Percentiles rank a stretch among this genome's conserved stretches.
phyloP scores from a whole-genome alignment of 2,797 vertebrate genomes.

The Neoniphon sammara region DNA sequence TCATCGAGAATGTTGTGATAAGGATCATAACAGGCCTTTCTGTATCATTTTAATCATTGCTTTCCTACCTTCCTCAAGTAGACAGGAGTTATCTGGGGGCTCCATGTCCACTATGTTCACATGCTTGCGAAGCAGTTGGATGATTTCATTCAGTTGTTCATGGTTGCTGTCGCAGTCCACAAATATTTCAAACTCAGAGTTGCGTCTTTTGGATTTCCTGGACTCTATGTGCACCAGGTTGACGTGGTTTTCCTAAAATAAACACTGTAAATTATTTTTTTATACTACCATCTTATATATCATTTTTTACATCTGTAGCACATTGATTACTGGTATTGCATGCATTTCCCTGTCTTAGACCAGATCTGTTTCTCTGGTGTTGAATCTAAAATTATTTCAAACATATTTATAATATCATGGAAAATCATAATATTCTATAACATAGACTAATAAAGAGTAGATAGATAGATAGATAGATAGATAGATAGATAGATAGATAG shows the following conservation, averaged over 20 bases:
- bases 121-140: conserved; percentile 91
- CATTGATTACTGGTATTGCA: not conserved
- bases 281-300: too few species aligned
- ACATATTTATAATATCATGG: too few species aligned
- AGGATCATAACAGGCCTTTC: not conserved
- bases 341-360: too few species aligned
- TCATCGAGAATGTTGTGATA: not conserved
- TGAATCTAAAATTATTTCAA: too few species aligned
- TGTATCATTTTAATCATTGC: not conserved
- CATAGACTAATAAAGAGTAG: too few species aligned
- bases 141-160: conserved; percentile 93
- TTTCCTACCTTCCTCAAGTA: conserved; percentile 83
- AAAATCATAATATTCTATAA: too few species aligned
- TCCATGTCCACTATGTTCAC: conserved; percentile 89
- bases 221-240: conserved; percentile 98
- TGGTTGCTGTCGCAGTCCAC: conserved; percentile 96
- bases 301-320: not conserved
- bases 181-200: conserved; percentile 97
- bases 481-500: not conserved
- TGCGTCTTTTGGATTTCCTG: conserved; percentile 93
- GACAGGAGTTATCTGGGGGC: conserved; percentile 84
- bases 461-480: not conserved
- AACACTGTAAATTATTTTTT: conserved; percentile 5
- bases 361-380: too few species aligned
- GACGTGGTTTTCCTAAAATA: conserved; percentile 92